Evolutionary conservation across 1,140 invertebrate genomes (phyloP).

Genomic region (Holotrichia oblita): DNA sequence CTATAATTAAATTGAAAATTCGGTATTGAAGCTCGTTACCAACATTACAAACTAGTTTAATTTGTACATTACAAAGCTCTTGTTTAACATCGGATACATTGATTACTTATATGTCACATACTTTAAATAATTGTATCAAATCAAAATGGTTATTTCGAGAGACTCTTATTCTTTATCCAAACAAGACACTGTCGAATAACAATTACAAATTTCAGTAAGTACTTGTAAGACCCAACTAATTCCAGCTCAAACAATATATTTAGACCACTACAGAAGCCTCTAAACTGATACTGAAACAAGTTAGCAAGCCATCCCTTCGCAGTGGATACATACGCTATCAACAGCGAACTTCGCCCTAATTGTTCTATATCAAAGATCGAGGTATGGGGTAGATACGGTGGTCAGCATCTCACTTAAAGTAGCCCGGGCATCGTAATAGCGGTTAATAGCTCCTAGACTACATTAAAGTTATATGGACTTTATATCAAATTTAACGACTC

Average conservation of each 20-base stretch:
- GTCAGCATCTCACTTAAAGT: constrained; percentile 5
- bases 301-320: background rate
- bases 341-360: background rate
- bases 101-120: too few species aligned
- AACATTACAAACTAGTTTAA: too few species aligned
- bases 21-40: too few species aligned
- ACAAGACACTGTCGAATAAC: too few species aligned
- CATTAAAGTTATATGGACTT: background rate
- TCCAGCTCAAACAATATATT: background rate
- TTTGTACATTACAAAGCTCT: too few species aligned
- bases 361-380: background rate
- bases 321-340: background rate
- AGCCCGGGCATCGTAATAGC: background rate
- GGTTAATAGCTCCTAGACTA: background rate
- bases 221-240: too few species aligned
- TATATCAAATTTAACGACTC: constrained; percentile 11
- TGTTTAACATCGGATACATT: too few species aligned
- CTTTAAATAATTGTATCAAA: too few species aligned
- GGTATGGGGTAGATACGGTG: background rate
- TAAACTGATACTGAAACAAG: background rate
- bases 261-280: background rate
- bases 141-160: too few species aligned
- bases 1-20: too few species aligned
- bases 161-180: too few species aligned
- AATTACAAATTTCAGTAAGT: too few species aligned